Conservation (phyloP, 2,113 vertebrate genomes). For the Zosterops hypoxanthus region DNA sequence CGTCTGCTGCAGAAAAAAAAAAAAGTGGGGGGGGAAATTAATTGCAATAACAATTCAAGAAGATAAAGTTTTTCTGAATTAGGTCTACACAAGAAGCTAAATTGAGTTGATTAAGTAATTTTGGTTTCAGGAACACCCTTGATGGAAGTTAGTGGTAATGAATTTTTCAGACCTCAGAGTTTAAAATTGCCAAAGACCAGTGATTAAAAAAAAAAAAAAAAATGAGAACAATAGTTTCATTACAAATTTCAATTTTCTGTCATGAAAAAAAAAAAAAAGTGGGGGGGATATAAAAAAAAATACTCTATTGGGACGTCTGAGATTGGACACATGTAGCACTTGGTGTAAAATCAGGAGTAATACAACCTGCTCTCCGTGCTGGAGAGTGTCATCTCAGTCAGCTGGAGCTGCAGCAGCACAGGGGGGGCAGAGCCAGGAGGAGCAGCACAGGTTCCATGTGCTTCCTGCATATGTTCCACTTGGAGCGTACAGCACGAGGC, state of each 20-base stretch:
- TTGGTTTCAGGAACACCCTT: conserved; percentile 62
- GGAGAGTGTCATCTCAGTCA: background rate
- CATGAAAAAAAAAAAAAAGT: background rate
- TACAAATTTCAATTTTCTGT: conserved; percentile 54
- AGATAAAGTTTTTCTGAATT: conserved; percentile 70
- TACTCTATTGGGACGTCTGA: background rate
- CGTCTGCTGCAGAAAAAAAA: conserved; percentile 42
- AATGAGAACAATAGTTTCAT: background rate
- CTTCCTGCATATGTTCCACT: rapidly evolving
- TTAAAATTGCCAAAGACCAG: conserved; percentile 46
- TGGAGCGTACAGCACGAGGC: rapidly evolving
- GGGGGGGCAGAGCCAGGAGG: background rate
- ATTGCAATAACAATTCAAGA: conserved; percentile 76
- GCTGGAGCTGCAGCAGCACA: background rate
- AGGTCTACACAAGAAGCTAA: conserved; percentile 71
- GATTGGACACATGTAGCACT: conserved; percentile 22
- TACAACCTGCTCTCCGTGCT: background rate
- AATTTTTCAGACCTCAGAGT: conserved; percentile 64
- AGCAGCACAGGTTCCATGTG: background rate
- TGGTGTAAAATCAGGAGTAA: conserved; percentile 21
- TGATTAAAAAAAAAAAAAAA: conserved; percentile 33
- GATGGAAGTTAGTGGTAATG: conserved; percentile 64
- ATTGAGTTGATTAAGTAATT: conserved; percentile 75
- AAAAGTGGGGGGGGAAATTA: conserved; percentile 25
- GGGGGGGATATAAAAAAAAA: background rate